A percentile compares a stretch with the other conserved stretches of the same genome.
phyloP scores from a whole-genome alignment of 2,888 invertebrate species.

The Aphrophora alni region DNA sequence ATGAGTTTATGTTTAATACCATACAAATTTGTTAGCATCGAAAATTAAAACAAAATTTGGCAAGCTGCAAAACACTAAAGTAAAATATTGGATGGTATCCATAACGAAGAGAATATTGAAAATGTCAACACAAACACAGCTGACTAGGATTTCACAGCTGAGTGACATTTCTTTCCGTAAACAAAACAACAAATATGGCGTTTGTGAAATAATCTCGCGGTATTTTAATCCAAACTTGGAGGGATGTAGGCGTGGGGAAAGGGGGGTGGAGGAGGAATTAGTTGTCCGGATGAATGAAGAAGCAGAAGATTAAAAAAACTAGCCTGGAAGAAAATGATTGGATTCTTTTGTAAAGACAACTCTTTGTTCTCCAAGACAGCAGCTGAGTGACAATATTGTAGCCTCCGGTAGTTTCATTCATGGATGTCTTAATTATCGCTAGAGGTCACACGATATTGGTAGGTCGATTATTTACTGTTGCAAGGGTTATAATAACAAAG shows the following conservation, averaged over 20 bases:
- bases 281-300: neutral
- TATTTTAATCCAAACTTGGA: neutral
- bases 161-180: neutral
- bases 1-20: too few species aligned
- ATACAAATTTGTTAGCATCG: too few species aligned
- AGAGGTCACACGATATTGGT: neutral
- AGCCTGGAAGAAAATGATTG: conserved; percentile 9
- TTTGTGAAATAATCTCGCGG: neutral
- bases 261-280: neutral
- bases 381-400: neutral
- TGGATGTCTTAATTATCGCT: neutral
- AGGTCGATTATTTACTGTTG: neutral
- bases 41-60: too few species aligned
- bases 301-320: neutral
- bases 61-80: too few species aligned
- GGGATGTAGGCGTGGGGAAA: too few species aligned
- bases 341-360: neutral
- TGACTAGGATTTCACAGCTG: neutral
- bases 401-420: neutral
- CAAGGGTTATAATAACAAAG: neutral
- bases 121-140: too few species aligned
- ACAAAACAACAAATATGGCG: neutral
- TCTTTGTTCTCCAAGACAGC: neutral
- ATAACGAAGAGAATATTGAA: too few species aligned
- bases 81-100: too few species aligned